phyloP scores from a whole-genome alignment of 2,797 vertebrate species.

The Syngnathus acus region DNA sequence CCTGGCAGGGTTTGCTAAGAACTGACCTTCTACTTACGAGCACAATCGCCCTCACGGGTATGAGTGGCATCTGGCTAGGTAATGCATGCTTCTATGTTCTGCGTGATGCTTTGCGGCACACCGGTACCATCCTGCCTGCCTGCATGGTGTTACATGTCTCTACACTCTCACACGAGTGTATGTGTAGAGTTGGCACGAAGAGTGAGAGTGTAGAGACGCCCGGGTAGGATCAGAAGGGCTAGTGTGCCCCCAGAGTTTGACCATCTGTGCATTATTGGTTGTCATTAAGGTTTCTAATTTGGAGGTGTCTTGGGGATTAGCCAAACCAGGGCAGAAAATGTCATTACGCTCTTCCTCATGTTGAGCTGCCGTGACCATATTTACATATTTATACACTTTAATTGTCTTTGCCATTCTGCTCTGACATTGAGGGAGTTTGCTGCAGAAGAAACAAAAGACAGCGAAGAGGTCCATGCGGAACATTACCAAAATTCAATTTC shows the following conservation, averaged over 20 bases:
- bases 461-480: slow-evolving; percentile 2
- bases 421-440: slow-evolving; percentile 67
- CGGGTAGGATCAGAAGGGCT: slow-evolving; percentile 61
- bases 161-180: slow-evolving; percentile 2
- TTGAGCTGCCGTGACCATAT: slow-evolving; percentile 69
- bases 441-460: slow-evolving; percentile 5
- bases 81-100: slow-evolving; percentile 24
- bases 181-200: slow-evolving; percentile 50
- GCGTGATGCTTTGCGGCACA: slow-evolving; percentile 22
- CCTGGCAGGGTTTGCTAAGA: slow-evolving; percentile 31
- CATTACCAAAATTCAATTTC: neutral
- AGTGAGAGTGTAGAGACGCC: slow-evolving; percentile 55
- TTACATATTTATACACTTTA: slow-evolving; percentile 78
- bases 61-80: slow-evolving; percentile 67
- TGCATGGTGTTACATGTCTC: slow-evolving; percentile 28
- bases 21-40: slow-evolving; percentile 70
- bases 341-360: slow-evolving; percentile 65
- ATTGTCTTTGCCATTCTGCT: slow-evolving; percentile 69
- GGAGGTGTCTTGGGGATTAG: slow-evolving; percentile 73
- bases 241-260: slow-evolving; percentile 67
- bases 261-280: slow-evolving; percentile 77
- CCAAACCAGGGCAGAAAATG: slow-evolving; percentile 73
- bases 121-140: slow-evolving; percentile 11
- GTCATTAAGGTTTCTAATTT: slow-evolving; percentile 81
- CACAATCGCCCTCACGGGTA: slow-evolving; percentile 65